Evolutionary conservation across 2,797 vertebrate genomes (phyloP), one percentile per base, ranked within the genome.

Genomic region (Silurus lanzhouensis): DNA sequence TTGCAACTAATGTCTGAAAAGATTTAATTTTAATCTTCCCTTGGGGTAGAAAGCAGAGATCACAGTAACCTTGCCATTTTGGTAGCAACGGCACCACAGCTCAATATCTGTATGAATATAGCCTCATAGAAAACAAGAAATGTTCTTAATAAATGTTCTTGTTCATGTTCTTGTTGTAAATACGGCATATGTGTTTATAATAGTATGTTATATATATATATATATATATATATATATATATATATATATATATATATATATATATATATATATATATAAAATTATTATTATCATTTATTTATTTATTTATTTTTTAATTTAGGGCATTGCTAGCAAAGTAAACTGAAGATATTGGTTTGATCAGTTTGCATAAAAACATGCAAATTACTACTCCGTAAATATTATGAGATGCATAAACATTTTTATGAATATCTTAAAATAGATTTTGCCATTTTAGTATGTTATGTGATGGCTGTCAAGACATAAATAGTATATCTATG

Each of bases 21-120:
- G 31, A 60, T 77, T 58, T 77, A 31, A 60, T 61, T 38, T 7
- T 2, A 78, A 60, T 60, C 27, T 61, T 60, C 10, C 57, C 12
- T 60, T 38, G 57, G 20, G 27, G 60, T 14, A 38, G 75, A 78
- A 78, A 27, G 27, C 57, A 61, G 75, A 79, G 64, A 82, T 85
- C 68, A 76, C 81, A 81, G 83, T 87, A 85, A 81, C 83, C 3
- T 70, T 85, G 83, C 55, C 83, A 83, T 83, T 83, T 81, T 76
- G 71, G 27, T 27, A 78, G 75, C 31, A 13, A 22, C 5, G 2
- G 57, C 27, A 78, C 57, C 57, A 31, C 57, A 19, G 52, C 25
- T 78, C 57, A 61, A 60, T 78, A 60, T 44, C 5, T 78, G 27
- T 44, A 8, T 60, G 75, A 78, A 78, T 60, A 38, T 15, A 60